Evolutionary conservation across 2,888 invertebrate species (phyloP), one percentile per base, ranked within the genome.

Genomic region (Anthrax anthrax): DNA sequence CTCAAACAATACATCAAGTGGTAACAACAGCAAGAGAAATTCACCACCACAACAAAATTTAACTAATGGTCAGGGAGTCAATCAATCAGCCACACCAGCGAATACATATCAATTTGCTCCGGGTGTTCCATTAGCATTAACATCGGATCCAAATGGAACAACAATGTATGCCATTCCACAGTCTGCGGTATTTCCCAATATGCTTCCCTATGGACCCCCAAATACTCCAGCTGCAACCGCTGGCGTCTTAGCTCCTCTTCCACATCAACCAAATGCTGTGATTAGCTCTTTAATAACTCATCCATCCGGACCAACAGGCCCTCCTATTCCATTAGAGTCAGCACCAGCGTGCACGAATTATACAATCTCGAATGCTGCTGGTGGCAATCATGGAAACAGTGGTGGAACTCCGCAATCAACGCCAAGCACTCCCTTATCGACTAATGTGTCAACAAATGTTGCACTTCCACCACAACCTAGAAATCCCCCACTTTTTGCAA

Each of bases 131-230:
- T 52, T 56, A 27, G 49, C 57, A 37, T 50, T 57, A 47, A 53
- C 59, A 43, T 47, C 55, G 27, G 55, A 56, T 39, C 51, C 53
- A 9, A 54, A 52, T 51, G 56, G 60, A 39, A 56, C 64, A 12
- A 60, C 65, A 43, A 61, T 67, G 57, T 68, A 67, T 50, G 62
- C 68, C 47, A 56, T 68, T 55, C 65, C 66, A 14, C 67, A 65
- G 52, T 64, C 65, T 46, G 61, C 66, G 37, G 58, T 67, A 19
- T 64, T 67, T 54, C 62, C 65, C 47, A 65, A 65, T 52, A 60
- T 68, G 57, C 64, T 67, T 54, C 68, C 65, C 37, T 68, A 68
- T 50, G 50, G 52, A 16, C 51, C 56, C 38, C 49, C 51, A 17
- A 49, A 54, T 45, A 57, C 56, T 43, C 43, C 55, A 47, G 51